Evolutionary conservation across 2,113 vertebrate species (phyloP).

Genomic region (Drymodes brunneopygia): DNA sequence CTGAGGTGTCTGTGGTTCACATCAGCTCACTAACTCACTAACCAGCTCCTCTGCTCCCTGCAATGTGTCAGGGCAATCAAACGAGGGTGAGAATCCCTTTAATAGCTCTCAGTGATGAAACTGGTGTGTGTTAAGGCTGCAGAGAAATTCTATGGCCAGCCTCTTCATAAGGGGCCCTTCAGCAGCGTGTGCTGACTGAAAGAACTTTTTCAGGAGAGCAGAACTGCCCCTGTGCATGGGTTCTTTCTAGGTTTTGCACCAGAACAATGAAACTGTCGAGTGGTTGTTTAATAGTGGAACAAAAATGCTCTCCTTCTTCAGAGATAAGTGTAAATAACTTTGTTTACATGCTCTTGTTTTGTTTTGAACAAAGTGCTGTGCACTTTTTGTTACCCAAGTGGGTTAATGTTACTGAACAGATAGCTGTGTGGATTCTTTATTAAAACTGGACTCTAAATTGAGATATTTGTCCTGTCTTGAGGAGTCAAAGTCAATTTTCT

Average conservation of each 20-base stretch:
- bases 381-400: fast-evolving
- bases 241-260: neutral
- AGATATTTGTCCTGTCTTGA: neutral
- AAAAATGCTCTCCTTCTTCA: neutral
- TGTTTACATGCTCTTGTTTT: neutral
- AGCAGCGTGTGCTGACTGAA: neutral
- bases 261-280: neutral
- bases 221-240: fast-evolving
- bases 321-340: neutral
- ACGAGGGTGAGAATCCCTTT: neutral
- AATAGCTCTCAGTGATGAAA: neutral
- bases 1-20: neutral
- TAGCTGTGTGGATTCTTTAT: neutral
- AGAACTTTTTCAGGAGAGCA: neutral
- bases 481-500: neutral
- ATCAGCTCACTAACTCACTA: neutral
- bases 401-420: neutral
- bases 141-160: neutral
- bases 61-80: neutral
- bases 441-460: neutral
- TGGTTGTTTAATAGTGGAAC: neutral
- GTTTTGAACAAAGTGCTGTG: neutral
- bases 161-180: neutral
- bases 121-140: neutral
- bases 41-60: neutral